Conservation (phyloP, 2,797 vertebrate species). For the Gymnothorax reevesii region DNA sequence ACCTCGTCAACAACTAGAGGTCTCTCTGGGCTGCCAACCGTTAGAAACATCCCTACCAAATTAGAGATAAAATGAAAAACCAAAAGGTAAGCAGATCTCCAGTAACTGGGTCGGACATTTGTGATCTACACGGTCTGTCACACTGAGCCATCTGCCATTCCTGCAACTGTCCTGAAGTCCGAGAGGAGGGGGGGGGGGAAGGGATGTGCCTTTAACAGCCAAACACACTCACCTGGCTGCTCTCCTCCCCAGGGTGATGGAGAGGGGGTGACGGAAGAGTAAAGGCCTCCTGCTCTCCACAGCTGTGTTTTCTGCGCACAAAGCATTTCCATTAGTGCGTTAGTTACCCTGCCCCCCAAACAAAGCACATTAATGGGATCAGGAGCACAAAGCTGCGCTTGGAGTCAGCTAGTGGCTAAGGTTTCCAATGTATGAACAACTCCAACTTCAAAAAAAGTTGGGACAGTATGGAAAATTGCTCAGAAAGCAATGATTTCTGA, state of each 20-base stretch:
- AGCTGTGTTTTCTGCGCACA: slow-evolving; percentile 90
- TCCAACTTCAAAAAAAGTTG: background rate
- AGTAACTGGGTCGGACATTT: background rate
- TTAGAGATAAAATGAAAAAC: background rate
- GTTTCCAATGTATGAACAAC: background rate
- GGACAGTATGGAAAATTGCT: too few relatives aligned
- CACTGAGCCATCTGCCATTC: too few relatives aligned
- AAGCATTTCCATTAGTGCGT: slow-evolving; percentile 10
- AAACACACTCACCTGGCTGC: slow-evolving; percentile 77
- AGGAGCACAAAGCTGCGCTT: background rate
- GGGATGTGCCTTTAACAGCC: background rate
- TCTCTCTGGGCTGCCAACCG: background rate
- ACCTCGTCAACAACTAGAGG: background rate
- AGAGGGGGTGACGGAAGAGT: slow-evolving; percentile 90
- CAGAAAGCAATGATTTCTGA: too few relatives aligned
- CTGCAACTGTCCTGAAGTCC: background rate
- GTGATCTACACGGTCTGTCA: background rate
- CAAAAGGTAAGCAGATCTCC: background rate
- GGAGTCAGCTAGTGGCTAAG: background rate
- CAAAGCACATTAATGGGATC: background rate
- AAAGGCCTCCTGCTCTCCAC: slow-evolving; percentile 90
- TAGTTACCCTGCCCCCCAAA: background rate
- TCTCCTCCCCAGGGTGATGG: slow-evolving; percentile 83
- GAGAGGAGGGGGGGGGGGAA: background rate
- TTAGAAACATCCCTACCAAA: background rate